Evolutionary conservation across 1,140 invertebrate genomes (phyloP).

Genomic region (Grapholita molesta): DNA sequence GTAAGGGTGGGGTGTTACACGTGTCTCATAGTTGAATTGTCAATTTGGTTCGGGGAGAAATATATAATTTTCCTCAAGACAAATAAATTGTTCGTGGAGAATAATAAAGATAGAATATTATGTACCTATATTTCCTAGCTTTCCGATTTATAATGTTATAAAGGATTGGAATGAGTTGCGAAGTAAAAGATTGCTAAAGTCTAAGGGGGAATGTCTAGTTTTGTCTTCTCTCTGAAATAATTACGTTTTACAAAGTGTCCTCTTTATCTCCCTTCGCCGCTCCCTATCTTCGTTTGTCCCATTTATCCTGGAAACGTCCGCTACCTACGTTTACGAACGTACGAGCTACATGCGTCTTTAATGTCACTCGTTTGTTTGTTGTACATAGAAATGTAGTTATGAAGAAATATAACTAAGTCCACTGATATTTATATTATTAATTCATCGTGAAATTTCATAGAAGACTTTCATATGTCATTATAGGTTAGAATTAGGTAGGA

Average conservation of each 20-base stretch:
- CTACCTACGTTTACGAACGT: background rate
- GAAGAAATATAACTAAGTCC: no score
- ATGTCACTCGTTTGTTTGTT: background rate
- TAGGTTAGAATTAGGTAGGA: no score
- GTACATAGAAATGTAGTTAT: background rate
- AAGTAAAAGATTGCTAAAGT: conserved; percentile 13
- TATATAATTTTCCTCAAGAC: conserved; percentile 21
- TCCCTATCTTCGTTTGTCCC: conserved; percentile 42
- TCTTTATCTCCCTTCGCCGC: conserved; percentile 38
- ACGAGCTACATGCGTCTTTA: background rate
- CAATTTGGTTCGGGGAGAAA: conserved; percentile 46
- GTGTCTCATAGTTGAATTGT: conserved; percentile 57
- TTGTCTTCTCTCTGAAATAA: conserved; percentile 45
- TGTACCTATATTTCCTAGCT: background rate
- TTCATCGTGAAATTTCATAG: no score
- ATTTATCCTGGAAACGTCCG: conserved; percentile 37
- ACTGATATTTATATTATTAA: no score
- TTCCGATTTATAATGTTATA: background rate
- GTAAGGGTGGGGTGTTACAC: conserved; percentile 44
- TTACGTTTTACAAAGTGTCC: conserved; percentile 51
- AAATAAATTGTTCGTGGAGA: background rate
- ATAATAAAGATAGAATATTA: conserved; percentile 11
- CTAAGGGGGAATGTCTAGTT: conserved; percentile 27
- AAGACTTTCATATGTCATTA: no score
- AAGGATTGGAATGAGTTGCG: background rate